phyloP scores from a whole-genome alignment of 1,140 invertebrate genomes.

The Neodiprion fabricii region DNA sequence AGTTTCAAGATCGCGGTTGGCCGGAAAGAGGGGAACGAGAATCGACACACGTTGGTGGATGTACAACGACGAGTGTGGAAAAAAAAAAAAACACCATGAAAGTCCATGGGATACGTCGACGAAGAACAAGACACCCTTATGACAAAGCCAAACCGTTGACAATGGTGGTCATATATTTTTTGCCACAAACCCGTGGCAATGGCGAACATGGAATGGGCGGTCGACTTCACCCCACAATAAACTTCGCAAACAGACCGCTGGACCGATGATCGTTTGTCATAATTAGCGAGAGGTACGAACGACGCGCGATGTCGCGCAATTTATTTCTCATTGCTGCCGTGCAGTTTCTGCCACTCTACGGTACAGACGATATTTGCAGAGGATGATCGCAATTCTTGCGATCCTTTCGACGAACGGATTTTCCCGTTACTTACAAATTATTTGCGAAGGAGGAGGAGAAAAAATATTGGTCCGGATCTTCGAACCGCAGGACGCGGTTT shows the following conservation, averaged over 20 bases:
- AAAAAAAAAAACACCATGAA: neutral
- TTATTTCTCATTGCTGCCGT: neutral
- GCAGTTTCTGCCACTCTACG: neutral
- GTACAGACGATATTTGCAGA: neutral
- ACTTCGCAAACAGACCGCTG: slow-evolving; percentile 42
- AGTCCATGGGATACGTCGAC: neutral
- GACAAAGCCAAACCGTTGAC: slow-evolving; percentile 11
- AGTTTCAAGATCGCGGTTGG: neutral
- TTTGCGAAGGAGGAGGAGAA: no score
- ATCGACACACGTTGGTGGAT: no score
- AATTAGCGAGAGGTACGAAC: neutral
- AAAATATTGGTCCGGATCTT: no score
- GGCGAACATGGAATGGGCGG: slow-evolving; percentile 50
- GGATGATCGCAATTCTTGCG: neutral
- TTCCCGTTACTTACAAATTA: neutral
- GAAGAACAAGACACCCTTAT: slow-evolving; percentile 10
- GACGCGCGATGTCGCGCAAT: neutral
- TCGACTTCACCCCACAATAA: slow-evolving; percentile 34
- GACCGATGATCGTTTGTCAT: slow-evolving; percentile 23
- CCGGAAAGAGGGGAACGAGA: neutral
- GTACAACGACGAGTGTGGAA: neutral
- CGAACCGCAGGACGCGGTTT: no score
- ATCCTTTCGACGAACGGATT: neutral
- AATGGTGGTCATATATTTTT: slow-evolving; percentile 28
- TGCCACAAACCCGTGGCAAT: slow-evolving; percentile 37